A percentile compares a stretch with the other conserved stretches of the same genome.
Conservation (phyloP, 2,797 vertebrate genomes). For the Sarcophilus harrisii region DNA sequence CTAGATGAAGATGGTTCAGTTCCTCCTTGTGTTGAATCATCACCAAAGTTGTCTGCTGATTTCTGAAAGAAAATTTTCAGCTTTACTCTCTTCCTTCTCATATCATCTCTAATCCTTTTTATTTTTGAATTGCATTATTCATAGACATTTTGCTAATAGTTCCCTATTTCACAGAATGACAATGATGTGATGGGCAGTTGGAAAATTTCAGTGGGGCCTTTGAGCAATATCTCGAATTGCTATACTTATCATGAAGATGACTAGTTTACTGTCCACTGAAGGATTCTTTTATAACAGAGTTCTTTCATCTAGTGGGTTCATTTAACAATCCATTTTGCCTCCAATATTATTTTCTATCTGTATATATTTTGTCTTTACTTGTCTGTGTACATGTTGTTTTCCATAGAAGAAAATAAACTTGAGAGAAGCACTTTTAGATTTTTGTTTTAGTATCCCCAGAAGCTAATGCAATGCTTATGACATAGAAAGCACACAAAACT, state of each 20-base stretch:
- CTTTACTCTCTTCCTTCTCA: background rate
- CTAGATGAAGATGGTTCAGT: background rate
- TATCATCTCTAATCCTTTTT: background rate
- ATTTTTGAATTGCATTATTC: background rate
- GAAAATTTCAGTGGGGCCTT: background rate
- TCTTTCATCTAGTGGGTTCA: background rate
- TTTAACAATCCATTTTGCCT: background rate
- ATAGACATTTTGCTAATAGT: background rate
- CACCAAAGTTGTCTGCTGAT: background rate
- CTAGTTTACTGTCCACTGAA: background rate
- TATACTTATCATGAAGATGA: background rate
- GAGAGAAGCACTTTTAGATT: background rate
- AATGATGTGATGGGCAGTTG: background rate
- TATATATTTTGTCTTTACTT: background rate
- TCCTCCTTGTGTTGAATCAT: background rate
- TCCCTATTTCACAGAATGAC: background rate
- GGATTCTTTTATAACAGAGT: background rate
- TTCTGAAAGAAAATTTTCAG: background rate
- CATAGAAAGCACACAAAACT: background rate
- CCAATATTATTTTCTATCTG: background rate
- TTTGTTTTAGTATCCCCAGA: background rate
- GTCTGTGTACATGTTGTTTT: background rate
- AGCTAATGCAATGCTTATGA: background rate
- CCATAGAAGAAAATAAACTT: background rate
- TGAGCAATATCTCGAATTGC: background rate